A percentile compares a stretch with the other conserved stretches of the same genome.
Evolutionary conservation across 2,113 vertebrate genomes (phyloP).

Genomic region (Brachypteracias leptosomus): DNA sequence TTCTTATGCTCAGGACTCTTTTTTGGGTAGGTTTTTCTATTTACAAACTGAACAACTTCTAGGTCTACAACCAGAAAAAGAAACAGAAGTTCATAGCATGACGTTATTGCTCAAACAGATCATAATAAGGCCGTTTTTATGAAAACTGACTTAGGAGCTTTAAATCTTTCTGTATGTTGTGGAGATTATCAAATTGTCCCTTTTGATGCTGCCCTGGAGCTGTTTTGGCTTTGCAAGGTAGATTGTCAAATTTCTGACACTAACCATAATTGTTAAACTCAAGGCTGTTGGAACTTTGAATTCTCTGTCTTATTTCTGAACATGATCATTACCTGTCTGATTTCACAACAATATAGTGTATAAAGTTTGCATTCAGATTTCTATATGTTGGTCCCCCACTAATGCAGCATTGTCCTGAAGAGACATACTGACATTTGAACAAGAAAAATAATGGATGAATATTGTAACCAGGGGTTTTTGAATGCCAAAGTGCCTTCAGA

Average conservation of each 20-base stretch:
- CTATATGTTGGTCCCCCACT: fast-evolving
- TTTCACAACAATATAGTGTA: not conserved
- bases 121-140: not conserved
- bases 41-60: not conserved
- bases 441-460: not conserved
- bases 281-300: not conserved
- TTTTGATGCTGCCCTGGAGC: not conserved
- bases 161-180: not conserved
- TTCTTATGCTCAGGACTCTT: not conserved
- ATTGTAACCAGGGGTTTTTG: not conserved
- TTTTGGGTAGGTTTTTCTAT: not conserved
- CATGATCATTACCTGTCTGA: not conserved
- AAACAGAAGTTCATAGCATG: not conserved
- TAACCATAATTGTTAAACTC: not conserved
- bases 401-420: not conserved
- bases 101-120: not conserved
- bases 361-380: not conserved
- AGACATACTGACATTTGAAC: not conserved
- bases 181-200: not conserved
- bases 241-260: not conserved
- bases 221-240: not conserved
- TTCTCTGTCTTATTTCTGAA: not conserved
- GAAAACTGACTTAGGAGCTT: not conserved
- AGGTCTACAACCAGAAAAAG: not conserved
- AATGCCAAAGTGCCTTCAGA: not conserved